Base-by-base conservation (phyloP, 2,888 invertebrate species). In the Sphaeridia pumilis region DNA sequence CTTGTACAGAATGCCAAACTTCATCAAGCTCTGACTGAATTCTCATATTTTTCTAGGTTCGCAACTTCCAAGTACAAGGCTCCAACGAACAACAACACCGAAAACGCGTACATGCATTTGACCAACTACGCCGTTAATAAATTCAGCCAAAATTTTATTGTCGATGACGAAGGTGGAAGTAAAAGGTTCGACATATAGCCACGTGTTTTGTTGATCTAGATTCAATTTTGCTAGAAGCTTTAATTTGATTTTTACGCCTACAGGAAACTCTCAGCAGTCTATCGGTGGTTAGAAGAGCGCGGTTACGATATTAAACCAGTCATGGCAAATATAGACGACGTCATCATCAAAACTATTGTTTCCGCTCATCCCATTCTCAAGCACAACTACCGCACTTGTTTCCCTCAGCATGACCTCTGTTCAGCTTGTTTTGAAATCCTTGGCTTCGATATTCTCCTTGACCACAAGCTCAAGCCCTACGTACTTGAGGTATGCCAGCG, bases 41-140 rank as follows among this genome's bases (percentile, higher is more conserved):
- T 7, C 14, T 10, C 31, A 34, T 47, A 22, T 36, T 55, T 21
- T 62, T 65, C 27, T 54, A 81, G 87, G 66, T 90, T 93, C 70
- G 92, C 92, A 2, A 93, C 93, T 1, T 83, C 81, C 65, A 78
- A 84, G 61, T 93, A 93, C 68, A 81, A 81, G 50, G 85, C 87
- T 66, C 92, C 92, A 0, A 83, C 79, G 36, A 76, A 79, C 12
- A 78, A 81, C 56, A 93, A 93, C 67, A 79, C 84, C 10, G 80
- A 82, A 0, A 88, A 92, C 68, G 81, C 88, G 20, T 92, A 83
- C 69, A 93, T 93, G 92, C 93, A 93, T 69, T 73, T 93, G 56
- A 93, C 93, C 7, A 93, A 93, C 72, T 93, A 93, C 69, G 87
- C 93, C 0, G 81, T 93, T 22, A 93, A 93, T 70, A 92, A 88